These are phyloP conservation scores for Monarcha castaneiventris DNA, from an alignment of 2,113 vertebrate species.

Conservation along the genomic window DNA sequence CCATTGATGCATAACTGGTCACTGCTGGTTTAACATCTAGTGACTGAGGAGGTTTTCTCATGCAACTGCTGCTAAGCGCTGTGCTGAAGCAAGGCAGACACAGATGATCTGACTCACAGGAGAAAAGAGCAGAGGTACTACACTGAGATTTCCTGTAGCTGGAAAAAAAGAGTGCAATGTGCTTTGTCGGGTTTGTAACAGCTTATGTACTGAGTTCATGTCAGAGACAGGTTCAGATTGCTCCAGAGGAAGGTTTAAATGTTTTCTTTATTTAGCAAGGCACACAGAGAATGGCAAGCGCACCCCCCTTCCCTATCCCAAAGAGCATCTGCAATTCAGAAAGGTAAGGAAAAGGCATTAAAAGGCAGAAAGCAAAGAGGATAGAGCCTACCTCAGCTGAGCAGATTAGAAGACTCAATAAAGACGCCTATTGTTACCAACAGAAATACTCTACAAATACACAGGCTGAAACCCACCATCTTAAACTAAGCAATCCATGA, in stretches of 20 bases:
- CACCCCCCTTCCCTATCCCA: neutral
- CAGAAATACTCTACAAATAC: neutral
- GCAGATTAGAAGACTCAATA: conserved; percentile 15
- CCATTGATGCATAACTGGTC: neutral
- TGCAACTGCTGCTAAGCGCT: neutral
- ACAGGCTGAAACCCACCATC: conserved; percentile 6
- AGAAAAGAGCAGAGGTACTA: neutral
- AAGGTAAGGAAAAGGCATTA: neutral
- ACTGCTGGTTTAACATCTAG: neutral
- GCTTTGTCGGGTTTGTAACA: neutral
- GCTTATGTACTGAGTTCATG: neutral
- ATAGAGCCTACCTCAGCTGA: neutral
- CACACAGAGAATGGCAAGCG: neutral
- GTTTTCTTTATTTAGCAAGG: neutral
- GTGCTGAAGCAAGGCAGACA: neutral
- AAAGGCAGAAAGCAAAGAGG: conserved; percentile 18
- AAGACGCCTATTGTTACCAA: neutral
- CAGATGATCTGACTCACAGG: neutral
- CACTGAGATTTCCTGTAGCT: neutral
- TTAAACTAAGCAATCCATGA: neutral
- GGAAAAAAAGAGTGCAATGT: too few species aligned
- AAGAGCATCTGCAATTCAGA: neutral
- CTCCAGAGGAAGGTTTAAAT: neutral
- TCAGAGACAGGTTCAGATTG: neutral
- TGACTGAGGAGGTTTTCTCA: neutral